Evolutionary conservation across 1,140 invertebrate species (phyloP).

Genomic region (Drosophila kikkawai): DNA sequence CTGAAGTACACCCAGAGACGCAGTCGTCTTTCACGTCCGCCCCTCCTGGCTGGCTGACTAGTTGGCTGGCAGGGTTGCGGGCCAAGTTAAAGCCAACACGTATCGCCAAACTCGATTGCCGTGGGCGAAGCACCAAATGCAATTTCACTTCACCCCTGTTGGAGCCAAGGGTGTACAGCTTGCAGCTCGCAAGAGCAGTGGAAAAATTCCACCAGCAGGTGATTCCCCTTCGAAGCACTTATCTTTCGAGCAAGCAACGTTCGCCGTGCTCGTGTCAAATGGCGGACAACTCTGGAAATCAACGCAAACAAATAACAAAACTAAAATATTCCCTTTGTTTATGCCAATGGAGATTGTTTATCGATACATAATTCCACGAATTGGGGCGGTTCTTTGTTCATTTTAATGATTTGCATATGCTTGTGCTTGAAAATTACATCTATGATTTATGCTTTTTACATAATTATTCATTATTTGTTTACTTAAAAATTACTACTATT

Average conservation of each 20-base stretch:
- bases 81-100: constrained; percentile 50
- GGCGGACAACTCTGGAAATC: constrained; percentile 35
- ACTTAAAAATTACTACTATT: no score
- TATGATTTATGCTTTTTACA: background rate
- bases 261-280: constrained; percentile 19
- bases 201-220: constrained; percentile 39
- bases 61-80: constrained; percentile 19
- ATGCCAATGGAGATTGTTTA: constrained; percentile 30
- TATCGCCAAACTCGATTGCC: constrained; percentile 49
- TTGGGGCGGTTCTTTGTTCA: background rate
- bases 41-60: background rate
- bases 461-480: background rate
- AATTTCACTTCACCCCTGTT: constrained; percentile 29
- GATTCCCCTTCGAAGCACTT: constrained; percentile 40
- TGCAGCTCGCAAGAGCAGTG: constrained; percentile 7
- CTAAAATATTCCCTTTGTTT: constrained; percentile 29
- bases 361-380: constrained; percentile 12
- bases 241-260: constrained; percentile 23
- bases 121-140: constrained; percentile 28
- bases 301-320: constrained; percentile 30
- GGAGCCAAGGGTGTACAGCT: background rate
- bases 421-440: background rate
- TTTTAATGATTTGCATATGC: constrained; percentile 14
- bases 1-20: constrained; percentile 41
- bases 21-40: constrained; percentile 9